Percentiles rank a stretch among this genome's conserved stretches.
These are phyloP conservation scores for Sebastes ruberrimus DNA, from an alignment of 2,797 vertebrate species.

Conservation along the genomic window DNA sequence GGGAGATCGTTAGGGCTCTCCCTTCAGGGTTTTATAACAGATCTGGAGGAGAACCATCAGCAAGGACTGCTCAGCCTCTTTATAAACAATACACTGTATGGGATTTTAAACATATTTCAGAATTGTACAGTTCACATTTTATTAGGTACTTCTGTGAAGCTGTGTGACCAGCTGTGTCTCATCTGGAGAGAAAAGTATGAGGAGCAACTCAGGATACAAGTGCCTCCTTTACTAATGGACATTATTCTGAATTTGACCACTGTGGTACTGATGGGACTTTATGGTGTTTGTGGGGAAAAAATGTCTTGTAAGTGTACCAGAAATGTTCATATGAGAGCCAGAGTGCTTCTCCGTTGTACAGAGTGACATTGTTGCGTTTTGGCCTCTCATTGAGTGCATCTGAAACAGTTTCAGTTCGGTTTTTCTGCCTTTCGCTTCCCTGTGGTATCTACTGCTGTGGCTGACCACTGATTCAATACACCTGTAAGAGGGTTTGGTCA, in stretches of 20 bases:
- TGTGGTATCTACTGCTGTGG: conserved; percentile 9
- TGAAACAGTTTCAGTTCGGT: background rate
- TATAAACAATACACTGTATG: conserved; percentile 2
- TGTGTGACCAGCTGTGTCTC: background rate
- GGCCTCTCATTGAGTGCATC: background rate
- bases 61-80: conserved; percentile 10
- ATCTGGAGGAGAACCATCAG: conserved; percentile 21
- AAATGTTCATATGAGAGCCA: conserved; percentile 5
- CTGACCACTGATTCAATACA: conserved; percentile 5
- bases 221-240: conserved; percentile 17
- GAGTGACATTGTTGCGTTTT: conserved; percentile 4
- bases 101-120: conserved; percentile 26
- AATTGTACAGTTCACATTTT: conserved; percentile 46
- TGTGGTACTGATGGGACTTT: conserved; percentile 13
- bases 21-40: conserved; percentile 2
- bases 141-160: conserved; percentile 13
- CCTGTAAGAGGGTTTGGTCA: background rate
- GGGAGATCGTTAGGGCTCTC: conserved; percentile 16
- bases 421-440: background rate
- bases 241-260: background rate
- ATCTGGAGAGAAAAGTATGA: conserved; percentile 3
- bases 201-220: conserved; percentile 11
- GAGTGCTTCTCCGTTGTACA: conserved; percentile 17
- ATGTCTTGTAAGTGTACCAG: conserved; percentile 3
- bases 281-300: conserved; percentile 8